Base-by-base conservation (phyloP, 2,888 invertebrate genomes). In the Gnatocerus cornutus region DNA sequence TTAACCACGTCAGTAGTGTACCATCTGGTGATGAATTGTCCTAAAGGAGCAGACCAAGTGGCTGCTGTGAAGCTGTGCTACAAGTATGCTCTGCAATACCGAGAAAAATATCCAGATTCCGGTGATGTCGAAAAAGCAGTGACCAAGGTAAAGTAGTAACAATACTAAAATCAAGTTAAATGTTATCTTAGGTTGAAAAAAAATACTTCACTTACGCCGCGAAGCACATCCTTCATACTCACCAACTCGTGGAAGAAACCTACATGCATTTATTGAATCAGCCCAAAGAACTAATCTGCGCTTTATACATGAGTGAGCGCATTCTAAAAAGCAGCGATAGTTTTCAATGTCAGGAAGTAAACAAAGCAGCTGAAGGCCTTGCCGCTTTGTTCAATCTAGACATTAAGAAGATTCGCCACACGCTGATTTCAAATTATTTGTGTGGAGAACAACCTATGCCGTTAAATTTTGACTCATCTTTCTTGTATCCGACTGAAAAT, bases 21-120 rank as follows among this genome's bases (percentile, higher is more conserved):
- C 72, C 75, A 76, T 48, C 53, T 84, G 27, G 74, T 81, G 76
- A 75, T 74, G 7, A 70, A 80, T 61, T 81, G 79, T n/a, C 83
- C 83, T 1, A 76, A 77, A 81, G 87, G 87, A 33, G 86, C 86
- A 6, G 88, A 88, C 79, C 86, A 86, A 80, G 86, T 88, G 1
- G 83, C 82, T 41, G 86, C 87, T 8, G 85, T 86, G 5, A 80
- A 84, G 74, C 81, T 87, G 67, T 87, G 87, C 75, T 87, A 84
- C 69, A 79, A 81, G 59, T 86, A 85, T 72, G 86, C 87, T 1
- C 76, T 82, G 50, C 70, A 79, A 37, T 87, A 86, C 80, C 79
- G 77, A 61, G 68, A 80, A 14, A 62, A 69, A 27, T 61, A 74
- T 63, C 69, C 69, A 0, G 61, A 74, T 10, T 71, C 69, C 7